Base-by-base conservation (phyloP, 2,797 vertebrate species). In the Sphenopsis melanotis region DNA sequence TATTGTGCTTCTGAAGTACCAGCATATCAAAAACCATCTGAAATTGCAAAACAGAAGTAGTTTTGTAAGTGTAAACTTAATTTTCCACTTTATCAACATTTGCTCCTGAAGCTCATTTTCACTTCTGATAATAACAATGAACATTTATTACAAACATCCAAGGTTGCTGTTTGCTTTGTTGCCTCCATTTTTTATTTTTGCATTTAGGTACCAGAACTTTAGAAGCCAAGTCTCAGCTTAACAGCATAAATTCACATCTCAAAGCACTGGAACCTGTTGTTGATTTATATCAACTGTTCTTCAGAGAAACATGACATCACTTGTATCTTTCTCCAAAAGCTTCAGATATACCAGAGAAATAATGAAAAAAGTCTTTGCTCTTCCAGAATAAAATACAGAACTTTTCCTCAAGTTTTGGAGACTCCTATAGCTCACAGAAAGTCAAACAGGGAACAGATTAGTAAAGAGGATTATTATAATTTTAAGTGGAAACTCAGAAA, bases 21-120 rank as follows among this genome's bases (percentile, higher is more conserved):
- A 99, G 98, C 99, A 99, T 99, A 97, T 99, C 99, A 97, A 99
- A 99, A 97, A 99, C 99, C 98, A 99, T 97, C 99, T 99, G 96
- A 89, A 98, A 97, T 94, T 4, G 56, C 21, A 97, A 34, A 95
- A 65, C 36, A 87, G 15, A 44, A 80, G 23, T 19, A 93, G 61
- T 57, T 79, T 59, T 3, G 0, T 36, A 95, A 77, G 24, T 4
- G 6, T 34, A 69, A 93, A 78, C 27, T 55, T 61, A 61, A 65
- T 59, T 66, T 87, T 63, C 49, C 94, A 26, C 26, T 85, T 90
- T 23, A 83, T 53, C 26, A 72, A 44, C 10, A 61, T 47, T n/a
- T 75, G 36, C 57, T 69, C 47, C 63, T 76, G 66, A 90, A 55
- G 12, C 4, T 78, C 13, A 27, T 64, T 41, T 74, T 93, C 46